phyloP scores from a whole-genome alignment of 2,888 invertebrate species.

The Lottia scabra region DNA sequence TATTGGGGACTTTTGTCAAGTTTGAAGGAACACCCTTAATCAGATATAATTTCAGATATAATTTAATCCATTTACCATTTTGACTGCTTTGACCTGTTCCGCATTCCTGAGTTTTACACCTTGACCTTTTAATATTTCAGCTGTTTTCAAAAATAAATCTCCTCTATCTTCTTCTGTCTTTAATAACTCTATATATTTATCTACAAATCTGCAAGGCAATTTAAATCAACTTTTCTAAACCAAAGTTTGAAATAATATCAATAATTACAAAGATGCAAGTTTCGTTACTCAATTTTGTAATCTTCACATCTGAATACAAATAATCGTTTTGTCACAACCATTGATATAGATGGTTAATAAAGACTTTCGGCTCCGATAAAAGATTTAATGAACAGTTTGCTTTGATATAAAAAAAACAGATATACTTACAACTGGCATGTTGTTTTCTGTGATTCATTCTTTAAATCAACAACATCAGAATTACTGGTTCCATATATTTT shows the following conservation, averaged over 20 bases:
- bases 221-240: too few species aligned
- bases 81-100: conserved; percentile 32
- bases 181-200: conserved; percentile 54
- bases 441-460: conserved; percentile 44
- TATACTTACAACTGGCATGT: conserved; percentile 55
- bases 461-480: conserved; percentile 60
- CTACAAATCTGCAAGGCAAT: conserved; percentile 54
- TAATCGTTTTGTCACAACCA: too few species aligned
- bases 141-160: conserved; percentile 34
- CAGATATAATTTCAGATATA: background rate
- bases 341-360: too few species aligned
- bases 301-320: too few species aligned
- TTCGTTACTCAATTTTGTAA: too few species aligned
- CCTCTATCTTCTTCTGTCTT: conserved; percentile 20
- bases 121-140: conserved; percentile 25
- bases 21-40: background rate
- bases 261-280: too few species aligned
- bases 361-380: too few species aligned
- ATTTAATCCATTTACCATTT: background rate
- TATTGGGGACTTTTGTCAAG: too few species aligned
- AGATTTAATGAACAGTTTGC: background rate
- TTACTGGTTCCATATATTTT: conserved; percentile 65
- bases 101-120: conserved; percentile 26
- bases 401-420: background rate
- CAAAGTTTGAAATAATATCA: background rate